A percentile compares a stretch with the other conserved stretches of the same genome.
phyloP scores from a whole-genome alignment of 2,113 vertebrate species.

The Otus sunia region DNA sequence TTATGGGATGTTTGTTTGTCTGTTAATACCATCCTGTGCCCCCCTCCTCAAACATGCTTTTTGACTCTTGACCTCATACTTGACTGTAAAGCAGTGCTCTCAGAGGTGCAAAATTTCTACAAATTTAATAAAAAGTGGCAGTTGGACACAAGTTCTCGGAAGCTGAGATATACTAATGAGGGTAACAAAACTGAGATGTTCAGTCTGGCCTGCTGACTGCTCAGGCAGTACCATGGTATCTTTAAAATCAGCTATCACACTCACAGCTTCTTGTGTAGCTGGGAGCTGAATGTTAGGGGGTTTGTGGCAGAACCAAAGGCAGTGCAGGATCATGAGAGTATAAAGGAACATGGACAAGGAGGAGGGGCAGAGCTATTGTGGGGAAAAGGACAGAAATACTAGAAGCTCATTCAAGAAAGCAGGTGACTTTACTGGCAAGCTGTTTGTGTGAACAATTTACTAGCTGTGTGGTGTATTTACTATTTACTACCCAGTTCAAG shows the following conservation, averaged over 20 bases:
- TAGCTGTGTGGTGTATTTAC: background rate
- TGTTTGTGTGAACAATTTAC: background rate
- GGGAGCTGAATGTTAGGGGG: background rate
- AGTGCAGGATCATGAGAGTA: fast-evolving
- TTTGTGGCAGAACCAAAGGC: background rate
- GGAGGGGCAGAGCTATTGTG: background rate
- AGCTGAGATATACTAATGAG: fast-evolving
- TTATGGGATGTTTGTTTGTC: background rate
- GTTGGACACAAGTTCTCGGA: background rate
- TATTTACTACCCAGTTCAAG: background rate
- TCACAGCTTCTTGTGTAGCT: fast-evolving
- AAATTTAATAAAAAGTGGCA: background rate
- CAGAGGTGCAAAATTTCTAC: background rate
- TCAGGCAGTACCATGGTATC: fast-evolving
- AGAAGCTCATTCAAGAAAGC: background rate
- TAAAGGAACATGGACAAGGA: background rate
- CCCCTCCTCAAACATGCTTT: background rate
- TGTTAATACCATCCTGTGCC: fast-evolving
- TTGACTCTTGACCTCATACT: background rate
- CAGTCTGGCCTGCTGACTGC: background rate
- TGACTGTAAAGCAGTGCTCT: background rate
- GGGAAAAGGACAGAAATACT: background rate
- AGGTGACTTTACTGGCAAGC: background rate
- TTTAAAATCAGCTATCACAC: fast-evolving
- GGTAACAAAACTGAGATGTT: fast-evolving